phyloP scores from a whole-genome alignment of 92 coral and sea anemone genomes.

The Actinernus sp. region DNA sequence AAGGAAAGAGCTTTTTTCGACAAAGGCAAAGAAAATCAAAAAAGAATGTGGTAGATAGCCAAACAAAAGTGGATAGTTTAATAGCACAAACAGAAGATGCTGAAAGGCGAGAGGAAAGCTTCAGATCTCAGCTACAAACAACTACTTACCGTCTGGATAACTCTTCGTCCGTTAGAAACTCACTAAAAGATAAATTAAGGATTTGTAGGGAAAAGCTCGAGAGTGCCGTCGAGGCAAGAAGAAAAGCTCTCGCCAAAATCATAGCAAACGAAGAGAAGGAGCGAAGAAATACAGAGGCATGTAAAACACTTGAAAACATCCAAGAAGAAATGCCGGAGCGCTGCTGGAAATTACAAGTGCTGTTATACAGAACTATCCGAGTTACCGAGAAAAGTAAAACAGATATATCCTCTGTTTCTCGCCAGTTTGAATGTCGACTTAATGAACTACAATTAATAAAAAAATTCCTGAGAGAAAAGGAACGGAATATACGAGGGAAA shows the following conservation, averaged over 20 bases:
- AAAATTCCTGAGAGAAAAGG: slow-evolving; percentile 10
- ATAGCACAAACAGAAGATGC: slow-evolving; percentile 15
- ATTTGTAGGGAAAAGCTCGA: slow-evolving; percentile 11
- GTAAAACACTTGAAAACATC: slow-evolving; percentile 2
- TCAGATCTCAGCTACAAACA: slow-evolving; percentile 1
- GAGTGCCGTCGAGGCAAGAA: not conserved
- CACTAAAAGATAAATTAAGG: slow-evolving; percentile 1
- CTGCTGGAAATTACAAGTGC: slow-evolving; percentile 35
- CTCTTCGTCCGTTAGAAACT: not conserved
- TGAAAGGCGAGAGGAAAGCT: not conserved
- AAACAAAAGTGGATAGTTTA: slow-evolving; percentile 16
- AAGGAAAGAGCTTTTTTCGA: slow-evolving; percentile 29
- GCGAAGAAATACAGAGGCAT: slow-evolving; percentile 1
- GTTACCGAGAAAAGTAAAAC: slow-evolving; percentile 12
- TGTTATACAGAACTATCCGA: slow-evolving; percentile 21
- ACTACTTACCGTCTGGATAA: slow-evolving; percentile 3
- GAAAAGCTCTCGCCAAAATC: not conserved
- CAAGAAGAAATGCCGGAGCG: slow-evolving; percentile 20
- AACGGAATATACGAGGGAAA: slow-evolving; percentile 4
- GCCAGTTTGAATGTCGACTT: not conserved
- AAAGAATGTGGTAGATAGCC: slow-evolving; percentile 24
- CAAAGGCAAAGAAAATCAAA: slow-evolving; percentile 20
- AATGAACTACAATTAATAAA: slow-evolving; percentile 6
- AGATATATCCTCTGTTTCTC: not conserved
- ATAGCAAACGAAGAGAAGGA: not conserved